Percentiles rank a stretch among this genome's conserved stretches.
Conservation (phyloP, 2,797 vertebrate species). For the Tokudaia muenninki region DNA sequence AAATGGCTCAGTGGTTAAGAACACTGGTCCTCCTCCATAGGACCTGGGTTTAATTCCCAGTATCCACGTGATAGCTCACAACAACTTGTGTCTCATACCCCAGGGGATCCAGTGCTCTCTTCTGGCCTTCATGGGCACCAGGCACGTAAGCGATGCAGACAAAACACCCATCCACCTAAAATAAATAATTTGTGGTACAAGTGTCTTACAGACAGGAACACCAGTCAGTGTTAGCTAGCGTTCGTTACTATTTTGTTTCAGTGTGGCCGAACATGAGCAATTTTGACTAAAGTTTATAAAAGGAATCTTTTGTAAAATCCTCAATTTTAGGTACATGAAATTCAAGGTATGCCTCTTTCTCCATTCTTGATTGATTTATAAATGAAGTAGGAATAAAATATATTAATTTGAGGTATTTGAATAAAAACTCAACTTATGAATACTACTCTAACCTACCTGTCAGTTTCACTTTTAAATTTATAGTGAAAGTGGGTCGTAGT, state of each 20-base stretch:
- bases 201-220: not conserved
- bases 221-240: not conserved
- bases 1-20: not conserved
- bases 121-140: not conserved
- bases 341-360: not conserved
- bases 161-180: not conserved
- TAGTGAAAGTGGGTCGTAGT: slow-evolving; percentile 36
- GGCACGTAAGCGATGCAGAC: not conserved
- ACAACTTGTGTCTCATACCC: not conserved
- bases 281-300: slow-evolving; percentile 46
- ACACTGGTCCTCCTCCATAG: not conserved
- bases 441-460: slow-evolving; percentile 47
- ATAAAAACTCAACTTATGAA: slow-evolving; percentile 16
- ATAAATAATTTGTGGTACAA: not conserved
- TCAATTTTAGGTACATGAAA: not conserved
- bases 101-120: not conserved
- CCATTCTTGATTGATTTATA: slow-evolving; percentile 48
- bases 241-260: slow-evolving; percentile 53
- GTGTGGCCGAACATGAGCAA: not conserved
- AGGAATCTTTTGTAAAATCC: slow-evolving; percentile 41
- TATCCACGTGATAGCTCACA: not conserved
- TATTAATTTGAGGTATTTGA: not conserved
- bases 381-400: slow-evolving; percentile 57
- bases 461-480: slow-evolving; percentile 63
- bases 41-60: not conserved